phyloP scores from a whole-genome alignment of 2,888 invertebrate species.

The Cryptosula pallasiana region DNA sequence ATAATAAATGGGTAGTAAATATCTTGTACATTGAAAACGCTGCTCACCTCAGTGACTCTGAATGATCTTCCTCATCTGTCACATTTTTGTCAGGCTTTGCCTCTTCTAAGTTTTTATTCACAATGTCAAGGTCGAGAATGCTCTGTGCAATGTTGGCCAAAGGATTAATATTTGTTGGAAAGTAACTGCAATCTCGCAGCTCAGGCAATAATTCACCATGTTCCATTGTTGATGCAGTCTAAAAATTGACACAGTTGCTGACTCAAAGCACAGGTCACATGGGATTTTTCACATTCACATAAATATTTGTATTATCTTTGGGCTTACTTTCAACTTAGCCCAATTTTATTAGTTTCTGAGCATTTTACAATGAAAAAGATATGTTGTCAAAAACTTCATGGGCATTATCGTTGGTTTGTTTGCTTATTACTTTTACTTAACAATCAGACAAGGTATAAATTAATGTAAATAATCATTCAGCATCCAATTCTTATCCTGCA shows the following conservation, averaged over 20 bases:
- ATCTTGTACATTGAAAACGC: too few species aligned
- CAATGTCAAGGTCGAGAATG: not conserved
- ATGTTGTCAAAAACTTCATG: too few species aligned
- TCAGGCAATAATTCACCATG: not conserved
- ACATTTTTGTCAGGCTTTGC: not conserved
- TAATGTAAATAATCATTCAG: too few species aligned
- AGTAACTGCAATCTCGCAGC: not conserved
- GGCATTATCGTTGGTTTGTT: too few species aligned
- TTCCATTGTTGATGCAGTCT: not conserved
- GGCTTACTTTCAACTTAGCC: too few species aligned
- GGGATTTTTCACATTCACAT: not conserved
- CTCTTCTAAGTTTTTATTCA: not conserved
- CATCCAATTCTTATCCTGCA: too few species aligned
- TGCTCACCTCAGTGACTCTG: constrained; percentile 5
- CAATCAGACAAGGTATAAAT: too few species aligned
- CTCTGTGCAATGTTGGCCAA: not conserved
- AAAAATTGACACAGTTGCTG: not conserved
- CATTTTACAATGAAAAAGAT: too few species aligned
- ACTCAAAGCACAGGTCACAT: not conserved
- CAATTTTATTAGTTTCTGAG: too few species aligned
- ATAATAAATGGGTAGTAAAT: too few species aligned
- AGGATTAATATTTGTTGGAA: not conserved
- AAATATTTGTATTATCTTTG: too few species aligned
- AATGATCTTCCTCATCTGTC: not conserved
- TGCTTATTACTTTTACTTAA: too few species aligned